These are phyloP conservation scores for Acipenser ruthenus DNA, from an alignment of 2,797 vertebrate genomes.

Conservation along the genomic window DNA sequence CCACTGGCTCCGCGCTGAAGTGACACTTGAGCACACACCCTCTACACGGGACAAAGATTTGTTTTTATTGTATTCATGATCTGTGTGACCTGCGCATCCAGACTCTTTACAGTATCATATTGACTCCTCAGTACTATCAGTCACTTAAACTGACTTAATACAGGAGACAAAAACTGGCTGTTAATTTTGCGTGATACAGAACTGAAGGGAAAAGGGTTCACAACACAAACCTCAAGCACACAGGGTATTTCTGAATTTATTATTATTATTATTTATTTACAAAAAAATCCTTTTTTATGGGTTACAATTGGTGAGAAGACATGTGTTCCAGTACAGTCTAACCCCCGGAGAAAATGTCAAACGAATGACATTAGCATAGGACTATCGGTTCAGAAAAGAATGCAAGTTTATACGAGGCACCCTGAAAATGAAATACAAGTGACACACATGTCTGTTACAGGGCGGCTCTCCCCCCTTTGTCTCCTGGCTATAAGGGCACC, in stretches of 20 bases:
- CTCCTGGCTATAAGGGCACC: too few relatives aligned
- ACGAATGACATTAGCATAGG: too few relatives aligned
- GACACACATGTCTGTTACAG: too few relatives aligned
- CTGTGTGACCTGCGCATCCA: conserved; percentile 33
- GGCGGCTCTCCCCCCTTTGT: too few relatives aligned
- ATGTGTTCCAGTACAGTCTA: background rate
- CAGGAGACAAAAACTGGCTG: background rate
- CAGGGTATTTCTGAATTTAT: background rate
- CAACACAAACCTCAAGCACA: too few relatives aligned
- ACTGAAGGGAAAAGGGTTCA: background rate
- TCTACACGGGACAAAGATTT: conserved; percentile 47
- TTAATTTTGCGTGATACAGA: background rate
- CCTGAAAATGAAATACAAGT: too few relatives aligned
- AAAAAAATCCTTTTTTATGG: conserved; percentile 40
- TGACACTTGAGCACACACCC: conserved; percentile 34
- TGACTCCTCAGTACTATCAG: background rate
- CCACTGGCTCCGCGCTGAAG: conserved; percentile 28
- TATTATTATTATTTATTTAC: background rate
- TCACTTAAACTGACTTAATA: background rate
- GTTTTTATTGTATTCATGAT: conserved; percentile 43
- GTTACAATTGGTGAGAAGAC: conserved; percentile 18
- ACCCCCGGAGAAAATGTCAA: too few relatives aligned
- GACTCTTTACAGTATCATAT: background rate
- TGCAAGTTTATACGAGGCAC: too few relatives aligned
- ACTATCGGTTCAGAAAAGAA: too few relatives aligned